Evolutionary conservation across 1,140 invertebrate genomes (phyloP), one percentile per base, ranked within the genome.

Genomic region (Gonioctena quinquepunctata): DNA sequence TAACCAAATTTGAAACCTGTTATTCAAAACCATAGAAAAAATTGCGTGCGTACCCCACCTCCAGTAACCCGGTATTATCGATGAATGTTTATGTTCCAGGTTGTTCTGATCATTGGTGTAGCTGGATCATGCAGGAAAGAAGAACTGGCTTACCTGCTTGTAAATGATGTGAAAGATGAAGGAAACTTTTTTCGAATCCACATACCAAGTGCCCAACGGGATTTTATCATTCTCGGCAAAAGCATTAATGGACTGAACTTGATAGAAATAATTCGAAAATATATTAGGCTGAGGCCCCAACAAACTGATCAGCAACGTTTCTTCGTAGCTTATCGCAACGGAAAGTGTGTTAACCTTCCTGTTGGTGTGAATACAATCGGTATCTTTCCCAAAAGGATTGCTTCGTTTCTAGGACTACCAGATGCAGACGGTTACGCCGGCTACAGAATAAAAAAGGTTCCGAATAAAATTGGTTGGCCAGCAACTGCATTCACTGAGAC

Each of bases 341-440:
- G 56, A 5, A 68, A 68, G 21, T 68, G 66, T 61, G 19, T 33
- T 3, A 42, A 28, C 21, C 54, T 61, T 11, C 26, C 28, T 18
- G 22, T 68, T 25, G 66, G 66, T 16, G 19, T 26, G n/a, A 61
- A 68, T 19, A 68, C 27, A 19, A 27, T 68, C 11, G 66, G 66
- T 8, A 52, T 27, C 2, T 16, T 61, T 26, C 66, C 66, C 19
- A 27, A 23, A 0, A 16, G 16, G 5, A 26, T 68, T 19, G 66
- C 66, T 16, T 27, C 16, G 50, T 68, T 21, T 19, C 21, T 68
- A n/a, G 56, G 56, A 13, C 16, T 60, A 7, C 27, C 27, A 6
- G 54, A 68, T 49, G 54, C 66, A 11, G 56, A 68, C 27, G 27
- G 5, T 2, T 68, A 68, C 33, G 61, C 16, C 19, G 66, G 66